Evolutionary conservation across 1,140 invertebrate species (phyloP), one percentile per base, ranked within the genome.

Genomic region (Pemphigus obesinymphae): DNA sequence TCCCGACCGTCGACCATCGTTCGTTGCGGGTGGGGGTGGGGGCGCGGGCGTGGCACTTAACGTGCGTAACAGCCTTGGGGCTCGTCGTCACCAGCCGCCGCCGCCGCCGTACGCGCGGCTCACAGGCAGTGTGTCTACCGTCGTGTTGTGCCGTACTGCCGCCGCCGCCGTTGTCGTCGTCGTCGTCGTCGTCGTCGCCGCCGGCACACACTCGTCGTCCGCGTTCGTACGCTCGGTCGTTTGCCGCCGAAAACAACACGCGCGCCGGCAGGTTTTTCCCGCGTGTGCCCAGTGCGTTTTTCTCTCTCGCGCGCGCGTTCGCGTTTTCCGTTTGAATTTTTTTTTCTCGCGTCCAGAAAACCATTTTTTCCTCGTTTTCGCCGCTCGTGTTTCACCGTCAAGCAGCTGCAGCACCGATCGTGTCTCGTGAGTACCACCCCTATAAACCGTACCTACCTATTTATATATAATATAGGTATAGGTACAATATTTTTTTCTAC

Each of bases 41-140:
- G 50, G 26, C 75, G 75, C 75, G 75, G 75, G 75, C 75, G 75
- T 78, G 75, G 75, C 75, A 78, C 75, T 78, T 78, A 58, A 78
- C 75, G 53, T 53, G 75, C 50, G 50, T 40, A 78, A 78, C 53
- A 78, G 75, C 75, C 75, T 78, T 78, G 75, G 50, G 75, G 53
- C 50, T 31, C 70, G 70, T 29, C 70, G 15, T 13, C 26, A 45
- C 7, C 43, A n/a, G 23, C 23, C 68, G 43, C n/a, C 68, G 68
- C 1, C 66, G n/a, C 0, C 66, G 37, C 4, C 66, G 68, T 37
- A 23, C 70, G 45, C 70, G 26, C 53, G 53, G 3, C 53, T 26
- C n/a, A 11, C 70, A 48, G 43, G 45, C 45, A 31, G 45, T 50
- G 70, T 73, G 70, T 48, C 68, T 50, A 48, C 29, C 45, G 70